These are phyloP conservation scores for Zosterops borbonicus DNA, from an alignment of 2,113 vertebrate species.

Conservation along the genomic window DNA sequence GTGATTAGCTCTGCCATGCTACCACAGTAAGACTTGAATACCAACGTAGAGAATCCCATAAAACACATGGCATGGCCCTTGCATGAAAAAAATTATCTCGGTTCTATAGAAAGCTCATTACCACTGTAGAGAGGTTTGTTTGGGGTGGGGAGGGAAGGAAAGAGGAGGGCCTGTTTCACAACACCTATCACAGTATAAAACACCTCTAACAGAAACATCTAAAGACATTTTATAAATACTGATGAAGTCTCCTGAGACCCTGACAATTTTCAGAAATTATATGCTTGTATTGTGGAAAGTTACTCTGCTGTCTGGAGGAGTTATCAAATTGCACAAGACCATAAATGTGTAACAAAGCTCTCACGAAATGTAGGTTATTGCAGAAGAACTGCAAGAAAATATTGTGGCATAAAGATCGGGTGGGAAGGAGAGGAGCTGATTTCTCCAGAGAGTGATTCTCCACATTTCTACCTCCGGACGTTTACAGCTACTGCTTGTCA, in stretches of 20 bases:
- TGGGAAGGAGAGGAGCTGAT: neutral
- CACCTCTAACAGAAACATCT: neutral
- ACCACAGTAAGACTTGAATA: neutral
- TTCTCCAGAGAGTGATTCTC: neutral
- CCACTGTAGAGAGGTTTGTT: neutral
- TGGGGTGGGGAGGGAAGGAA: neutral
- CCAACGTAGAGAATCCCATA: rapidly evolving
- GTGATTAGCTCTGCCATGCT: neutral
- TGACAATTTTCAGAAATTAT: neutral
- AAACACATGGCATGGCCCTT: rapidly evolving
- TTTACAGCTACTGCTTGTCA: neutral
- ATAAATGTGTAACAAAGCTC: neutral
- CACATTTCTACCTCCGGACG: neutral
- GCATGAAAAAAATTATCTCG: rapidly evolving
- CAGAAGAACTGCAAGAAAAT: neutral
- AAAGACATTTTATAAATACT: constrained; percentile 6
- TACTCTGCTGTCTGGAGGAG: neutral
- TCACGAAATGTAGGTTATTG: neutral
- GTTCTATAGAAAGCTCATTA: neutral
- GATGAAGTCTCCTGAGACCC: neutral
- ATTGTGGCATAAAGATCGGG: neutral
- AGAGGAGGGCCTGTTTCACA: neutral
- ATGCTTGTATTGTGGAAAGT: neutral
- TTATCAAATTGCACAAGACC: neutral
- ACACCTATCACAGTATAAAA: neutral